Base-by-base conservation (phyloP, 2,113 vertebrate genomes). In the Glaucidium brasilianum region DNA sequence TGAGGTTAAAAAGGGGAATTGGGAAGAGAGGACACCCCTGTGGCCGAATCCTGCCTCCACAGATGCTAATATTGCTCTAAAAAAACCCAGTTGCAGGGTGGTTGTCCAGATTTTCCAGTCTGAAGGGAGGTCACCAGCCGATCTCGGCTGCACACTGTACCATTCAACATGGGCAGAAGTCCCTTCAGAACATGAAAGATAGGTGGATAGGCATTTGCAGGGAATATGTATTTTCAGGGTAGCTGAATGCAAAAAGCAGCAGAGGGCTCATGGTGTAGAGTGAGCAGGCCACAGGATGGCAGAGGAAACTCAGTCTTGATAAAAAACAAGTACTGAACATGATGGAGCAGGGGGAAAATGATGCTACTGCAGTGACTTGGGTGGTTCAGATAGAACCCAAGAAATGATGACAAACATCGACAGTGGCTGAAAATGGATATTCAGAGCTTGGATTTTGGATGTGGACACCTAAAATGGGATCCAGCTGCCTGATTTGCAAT, bases 351-450 rank as follows among this genome's bases (percentile, higher is more conserved):
- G 23, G 10, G 20, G 20, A 22, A 47, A 58, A 10, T 7, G 21
- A 20, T 55, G 37, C 19, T 37, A 7, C 78, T 12, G 22, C 17
- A n/a, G 67, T 21, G n/a, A 55, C 49, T 47, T 32, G 53, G 32
- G 47, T 1, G 1, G 25, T 25, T 60, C 4, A 4, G 37, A 30
- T 2, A 1, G 37, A 11, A 29, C 5, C 71, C 3, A 3, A 37
- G 2, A 34, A 18, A 45, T 2, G 25, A 53, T 12, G 25, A 10
- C n/a, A 67, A 78, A 74, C n/a, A 41, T 26, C 71, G 78, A 3
- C 52, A 18, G n/a, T 6, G 43, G n/a, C 53, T 60, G 29, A 56
- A 85, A 82, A 55, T 1, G 6, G 30, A 13, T 37, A 23, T n/a
- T 50, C 20, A 29, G 32, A 32, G 39, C 53, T 80, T 64, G 37